phyloP scores from a whole-genome alignment of 2,888 invertebrate genomes.

The Chalcis sispes region DNA sequence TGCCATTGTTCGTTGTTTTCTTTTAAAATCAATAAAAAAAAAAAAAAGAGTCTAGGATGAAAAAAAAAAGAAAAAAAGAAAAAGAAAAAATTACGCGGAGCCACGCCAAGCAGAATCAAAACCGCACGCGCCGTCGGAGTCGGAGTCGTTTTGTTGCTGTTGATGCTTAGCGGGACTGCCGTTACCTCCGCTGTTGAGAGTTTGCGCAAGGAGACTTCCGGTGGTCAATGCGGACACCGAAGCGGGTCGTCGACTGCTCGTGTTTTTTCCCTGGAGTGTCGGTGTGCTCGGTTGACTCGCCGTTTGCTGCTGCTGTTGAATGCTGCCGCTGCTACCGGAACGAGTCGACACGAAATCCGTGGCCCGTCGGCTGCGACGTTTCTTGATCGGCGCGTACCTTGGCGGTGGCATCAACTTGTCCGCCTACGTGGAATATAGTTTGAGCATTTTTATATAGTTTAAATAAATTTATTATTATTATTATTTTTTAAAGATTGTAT shows the following conservation, averaged over 20 bases:
- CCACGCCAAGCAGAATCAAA: slow-evolving; percentile 86
- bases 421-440: slow-evolving; percentile 57
- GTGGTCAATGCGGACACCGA: slow-evolving; percentile 67
- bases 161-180: neutral
- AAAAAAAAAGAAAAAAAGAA: no score
- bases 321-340: slow-evolving; percentile 43
- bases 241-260: slow-evolving; percentile 67
- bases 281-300: slow-evolving; percentile 70
- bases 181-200: slow-evolving; percentile 25
- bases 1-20: no score
- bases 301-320: slow-evolving; percentile 71
- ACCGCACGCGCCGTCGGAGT: slow-evolving; percentile 92
- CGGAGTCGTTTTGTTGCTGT: slow-evolving; percentile 81
- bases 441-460: slow-evolving; percentile 6
- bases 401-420: slow-evolving; percentile 86
- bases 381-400: slow-evolving; percentile 82
- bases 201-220: slow-evolving; percentile 47
- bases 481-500: no score
- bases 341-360: slow-evolving; percentile 73
- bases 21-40: no score
- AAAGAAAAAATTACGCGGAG: slow-evolving; percentile 57
- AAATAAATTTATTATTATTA: slow-evolving; percentile 27
- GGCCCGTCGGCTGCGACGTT: slow-evolving; percentile 82
- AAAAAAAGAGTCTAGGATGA: no score
- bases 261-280: slow-evolving; percentile 65